Percentiles rank a stretch among this genome's conserved stretches.
phyloP scores from a whole-genome alignment of 37 sponge, comb jelly and placozoan species.

The Cladorhizidae sp. region DNA sequence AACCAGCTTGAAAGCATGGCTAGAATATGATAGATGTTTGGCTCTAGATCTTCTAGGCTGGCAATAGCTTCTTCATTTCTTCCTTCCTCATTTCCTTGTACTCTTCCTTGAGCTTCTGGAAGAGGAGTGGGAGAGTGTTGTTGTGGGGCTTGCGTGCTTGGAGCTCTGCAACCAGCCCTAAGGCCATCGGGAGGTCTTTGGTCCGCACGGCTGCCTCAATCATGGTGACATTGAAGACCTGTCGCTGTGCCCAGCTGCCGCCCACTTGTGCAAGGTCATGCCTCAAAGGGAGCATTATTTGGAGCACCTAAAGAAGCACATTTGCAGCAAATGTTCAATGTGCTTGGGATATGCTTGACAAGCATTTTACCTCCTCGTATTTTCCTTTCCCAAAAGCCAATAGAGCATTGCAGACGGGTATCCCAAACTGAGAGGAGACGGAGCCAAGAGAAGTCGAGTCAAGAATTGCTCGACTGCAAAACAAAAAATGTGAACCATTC shows the following conservation, averaged over 20 bases:
- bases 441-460: too few species aligned
- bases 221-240: constrained; percentile 70
- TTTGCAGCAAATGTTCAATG: background rate
- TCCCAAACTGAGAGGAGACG: constrained; percentile 67
- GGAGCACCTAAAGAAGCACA: constrained; percentile 49
- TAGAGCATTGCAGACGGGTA: constrained; percentile 80
- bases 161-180: background rate
- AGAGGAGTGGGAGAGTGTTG: background rate
- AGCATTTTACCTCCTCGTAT: constrained; percentile 71
- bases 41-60: too few species aligned
- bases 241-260: constrained; percentile 90
- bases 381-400: constrained; percentile 78
- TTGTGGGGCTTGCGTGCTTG: constrained; percentile 1
- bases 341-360: background rate
- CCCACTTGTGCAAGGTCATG: constrained; percentile 59
- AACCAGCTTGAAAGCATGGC: too few species aligned
- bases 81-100: background rate
- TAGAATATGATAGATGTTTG: too few species aligned
- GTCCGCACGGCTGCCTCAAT: constrained; percentile 73
- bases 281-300: constrained; percentile 69
- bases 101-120: background rate
- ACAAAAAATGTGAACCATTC: background rate
- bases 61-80: too few species aligned
- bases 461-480: too few species aligned
- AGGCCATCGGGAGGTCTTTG: constrained; percentile 5